A percentile compares a stretch with the other conserved stretches of the same genome.
Evolutionary conservation across 2,888 invertebrate species (phyloP).

Genomic region (Thecophora atra): DNA sequence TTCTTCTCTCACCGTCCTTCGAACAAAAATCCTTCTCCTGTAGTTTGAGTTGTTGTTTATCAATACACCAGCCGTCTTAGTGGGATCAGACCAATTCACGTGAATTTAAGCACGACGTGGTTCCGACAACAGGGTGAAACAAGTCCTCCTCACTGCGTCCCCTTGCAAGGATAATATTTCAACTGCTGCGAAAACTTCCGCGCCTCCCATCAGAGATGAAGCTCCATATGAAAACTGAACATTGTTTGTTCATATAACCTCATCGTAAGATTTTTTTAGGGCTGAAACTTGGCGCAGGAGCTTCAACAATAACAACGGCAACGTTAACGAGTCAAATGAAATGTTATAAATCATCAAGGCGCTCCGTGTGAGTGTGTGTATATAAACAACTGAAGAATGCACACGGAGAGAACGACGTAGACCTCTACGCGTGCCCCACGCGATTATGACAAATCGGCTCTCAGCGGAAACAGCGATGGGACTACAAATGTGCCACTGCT

Average conservation of each 20-base stretch:
- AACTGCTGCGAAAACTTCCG: constrained; percentile 18
- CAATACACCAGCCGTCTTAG: background rate
- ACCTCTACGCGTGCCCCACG: background rate
- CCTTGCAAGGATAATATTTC: constrained; percentile 30
- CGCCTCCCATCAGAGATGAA: no score
- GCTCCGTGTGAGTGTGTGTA: background rate
- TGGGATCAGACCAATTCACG: background rate
- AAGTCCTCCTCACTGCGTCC: background rate
- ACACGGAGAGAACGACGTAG: background rate
- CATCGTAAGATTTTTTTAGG: background rate
- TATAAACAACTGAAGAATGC: background rate
- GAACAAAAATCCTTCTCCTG: no score
- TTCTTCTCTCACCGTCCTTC: background rate
- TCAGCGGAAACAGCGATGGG: constrained; percentile 9
- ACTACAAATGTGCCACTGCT: background rate
- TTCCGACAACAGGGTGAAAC: background rate
- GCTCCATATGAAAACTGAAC: no score
- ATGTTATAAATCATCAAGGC: constrained; percentile 26
- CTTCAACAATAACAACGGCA: background rate
- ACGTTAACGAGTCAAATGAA: constrained; percentile 1
- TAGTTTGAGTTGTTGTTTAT: background rate
- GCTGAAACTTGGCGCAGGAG: background rate
- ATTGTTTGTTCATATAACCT: no score
- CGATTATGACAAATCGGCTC: constrained; percentile 27
- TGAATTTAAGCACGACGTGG: background rate